phyloP scores from a whole-genome alignment of 2,113 vertebrate genomes.

The Jaculus jaculus region DNA sequence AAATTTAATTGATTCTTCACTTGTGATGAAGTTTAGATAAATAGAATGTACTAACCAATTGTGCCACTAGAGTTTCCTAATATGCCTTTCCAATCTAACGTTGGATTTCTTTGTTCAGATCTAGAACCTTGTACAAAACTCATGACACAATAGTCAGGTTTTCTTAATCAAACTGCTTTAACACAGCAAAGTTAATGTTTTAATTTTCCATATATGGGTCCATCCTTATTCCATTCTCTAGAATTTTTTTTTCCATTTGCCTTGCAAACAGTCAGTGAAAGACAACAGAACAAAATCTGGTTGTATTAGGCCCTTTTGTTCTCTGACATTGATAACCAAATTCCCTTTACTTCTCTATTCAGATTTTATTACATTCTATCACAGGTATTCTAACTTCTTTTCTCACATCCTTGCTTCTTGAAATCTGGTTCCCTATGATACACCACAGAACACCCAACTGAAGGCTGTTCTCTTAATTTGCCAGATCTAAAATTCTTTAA shows the following conservation, averaged over 20 bases:
- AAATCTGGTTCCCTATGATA: neutral
- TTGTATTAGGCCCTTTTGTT: neutral
- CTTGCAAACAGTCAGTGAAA: neutral
- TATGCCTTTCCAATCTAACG: neutral
- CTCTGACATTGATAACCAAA: neutral
- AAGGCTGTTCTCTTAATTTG: neutral
- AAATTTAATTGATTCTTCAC: conserved; percentile 9
- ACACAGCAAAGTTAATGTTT: neutral
- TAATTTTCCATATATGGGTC: neutral
- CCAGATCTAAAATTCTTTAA: neutral
- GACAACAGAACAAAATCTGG: neutral
- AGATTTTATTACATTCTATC: neutral
- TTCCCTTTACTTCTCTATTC: neutral
- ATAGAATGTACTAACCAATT: too few relatives aligned
- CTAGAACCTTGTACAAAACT: neutral
- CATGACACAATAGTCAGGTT: neutral
- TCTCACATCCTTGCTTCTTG: conserved; percentile 9
- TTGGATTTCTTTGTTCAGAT: conserved; percentile 22
- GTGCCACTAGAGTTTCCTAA: too few relatives aligned
- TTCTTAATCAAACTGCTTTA: conserved; percentile 32
- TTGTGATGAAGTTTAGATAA: neutral
- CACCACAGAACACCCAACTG: neutral
- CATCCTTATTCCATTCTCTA: neutral
- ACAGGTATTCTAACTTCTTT: neutral
- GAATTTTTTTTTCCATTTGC: neutral